phyloP scores from a whole-genome alignment of 2,888 invertebrate genomes.

The Andrena haemorrhoa region DNA sequence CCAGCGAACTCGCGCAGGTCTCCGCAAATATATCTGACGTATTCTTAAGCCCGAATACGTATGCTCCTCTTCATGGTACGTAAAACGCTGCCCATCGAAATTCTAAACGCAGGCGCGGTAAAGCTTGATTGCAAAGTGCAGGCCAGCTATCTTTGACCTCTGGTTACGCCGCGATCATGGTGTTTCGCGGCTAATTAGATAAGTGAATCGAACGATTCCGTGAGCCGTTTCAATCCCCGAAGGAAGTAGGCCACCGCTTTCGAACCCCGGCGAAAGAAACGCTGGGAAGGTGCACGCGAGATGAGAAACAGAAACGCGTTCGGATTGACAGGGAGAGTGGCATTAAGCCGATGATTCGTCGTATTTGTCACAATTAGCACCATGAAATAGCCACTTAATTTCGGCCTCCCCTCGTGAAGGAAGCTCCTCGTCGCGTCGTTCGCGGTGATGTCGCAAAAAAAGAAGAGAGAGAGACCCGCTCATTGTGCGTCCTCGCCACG shows the following conservation, averaged over 20 bases:
- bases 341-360: conserved; percentile 2
- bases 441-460: conserved; percentile 26
- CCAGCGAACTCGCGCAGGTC: not conserved
- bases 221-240: conserved; percentile 22
- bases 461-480: conserved; percentile 13
- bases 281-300: not conserved
- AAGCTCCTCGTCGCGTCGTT: conserved; percentile 13
- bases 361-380: conserved; percentile 74
- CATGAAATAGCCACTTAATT: conserved; percentile 73
- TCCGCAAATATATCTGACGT: too few species aligned
- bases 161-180: not conserved
- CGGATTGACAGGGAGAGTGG: not conserved
- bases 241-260: conserved; percentile 19
- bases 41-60: too few species aligned
- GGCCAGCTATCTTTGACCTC: conserved; percentile 5
- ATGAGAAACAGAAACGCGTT: not conserved
- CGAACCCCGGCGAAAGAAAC: not conserved
- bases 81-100: conserved; percentile 5
- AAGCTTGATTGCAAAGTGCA: conserved; percentile 24
- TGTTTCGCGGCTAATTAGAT: conserved; percentile 13
- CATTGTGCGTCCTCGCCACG: conserved; percentile 46
- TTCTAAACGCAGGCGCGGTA: not conserved
- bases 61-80: not conserved
- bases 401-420: conserved; percentile 25
- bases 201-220: conserved; percentile 9